These are phyloP conservation scores for Siderastrea radians DNA, from an alignment of 92 coral and sea anemone species.

Conservation along the genomic window DNA sequence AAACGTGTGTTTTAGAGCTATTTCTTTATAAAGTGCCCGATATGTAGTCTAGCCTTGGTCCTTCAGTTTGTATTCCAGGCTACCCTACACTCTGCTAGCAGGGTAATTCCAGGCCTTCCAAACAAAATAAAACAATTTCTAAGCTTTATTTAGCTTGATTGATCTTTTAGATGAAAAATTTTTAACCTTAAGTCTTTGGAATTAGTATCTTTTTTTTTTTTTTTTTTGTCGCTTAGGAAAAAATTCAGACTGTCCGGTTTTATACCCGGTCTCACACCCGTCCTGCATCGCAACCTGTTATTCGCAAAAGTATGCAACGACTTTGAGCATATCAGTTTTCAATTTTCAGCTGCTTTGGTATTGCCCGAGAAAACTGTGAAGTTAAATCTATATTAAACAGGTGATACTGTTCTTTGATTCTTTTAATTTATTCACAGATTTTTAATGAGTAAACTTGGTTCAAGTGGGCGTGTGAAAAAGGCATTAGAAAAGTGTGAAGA, in stretches of 20 bases:
- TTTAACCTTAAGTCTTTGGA: too few species aligned
- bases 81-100: too few species aligned
- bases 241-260: not conserved
- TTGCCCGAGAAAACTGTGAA: not conserved
- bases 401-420: not conserved
- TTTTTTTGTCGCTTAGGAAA: not conserved
- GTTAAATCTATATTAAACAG: not conserved
- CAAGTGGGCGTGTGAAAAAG: not conserved
- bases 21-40: too few species aligned
- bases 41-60: too few species aligned
- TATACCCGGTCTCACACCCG: not conserved
- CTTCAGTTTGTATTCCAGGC: too few species aligned
- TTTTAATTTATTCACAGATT: not conserved
- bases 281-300: constrained; percentile 8
- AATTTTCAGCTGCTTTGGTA: not conserved
- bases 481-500: not conserved
- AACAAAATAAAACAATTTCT: too few species aligned
- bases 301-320: not conserved
- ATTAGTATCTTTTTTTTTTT: not conserved
- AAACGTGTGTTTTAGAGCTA: too few species aligned
- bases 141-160: too few species aligned
- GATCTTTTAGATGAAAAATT: too few species aligned
- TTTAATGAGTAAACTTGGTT: not conserved
- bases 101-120: too few species aligned
- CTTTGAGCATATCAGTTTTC: not conserved